These are phyloP conservation scores for Lutraria lutraria DNA, from an alignment of 2,888 invertebrate species.

Conservation along the genomic window DNA sequence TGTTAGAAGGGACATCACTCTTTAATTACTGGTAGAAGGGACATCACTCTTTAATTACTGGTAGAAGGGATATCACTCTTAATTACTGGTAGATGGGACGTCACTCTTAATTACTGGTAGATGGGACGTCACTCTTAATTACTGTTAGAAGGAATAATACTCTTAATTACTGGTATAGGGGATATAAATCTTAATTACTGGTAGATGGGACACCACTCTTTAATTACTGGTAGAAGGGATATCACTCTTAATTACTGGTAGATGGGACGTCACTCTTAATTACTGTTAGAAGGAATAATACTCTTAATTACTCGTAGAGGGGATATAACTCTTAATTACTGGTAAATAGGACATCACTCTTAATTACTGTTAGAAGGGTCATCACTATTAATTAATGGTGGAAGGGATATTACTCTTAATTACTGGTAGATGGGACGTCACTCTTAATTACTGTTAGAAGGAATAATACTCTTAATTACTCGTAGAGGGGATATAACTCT, in stretches of 20 bases:
- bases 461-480: neutral
- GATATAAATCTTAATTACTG: no score
- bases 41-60: conserved; percentile 79
- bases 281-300: neutral
- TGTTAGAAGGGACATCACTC: neutral
- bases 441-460: neutral
- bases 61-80: conserved; percentile 67
- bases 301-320: neutral
- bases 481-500: no score
- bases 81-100: neutral
- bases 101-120: neutral
- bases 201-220: conserved; percentile 67
- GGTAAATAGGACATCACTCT: conserved; percentile 70
- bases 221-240: neutral
- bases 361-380: no score
- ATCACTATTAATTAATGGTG: neutral
- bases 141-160: neutral
- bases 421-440: neutral
- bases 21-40: no score
- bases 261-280: conserved; percentile 5
- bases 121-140: conserved; percentile 3
- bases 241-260: neutral
- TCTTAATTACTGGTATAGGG: neutral
- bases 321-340: no score
- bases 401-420: neutral